Base-by-base conservation (phyloP, 2,797 vertebrate species). In the Rhynchotus rufescens region DNA sequence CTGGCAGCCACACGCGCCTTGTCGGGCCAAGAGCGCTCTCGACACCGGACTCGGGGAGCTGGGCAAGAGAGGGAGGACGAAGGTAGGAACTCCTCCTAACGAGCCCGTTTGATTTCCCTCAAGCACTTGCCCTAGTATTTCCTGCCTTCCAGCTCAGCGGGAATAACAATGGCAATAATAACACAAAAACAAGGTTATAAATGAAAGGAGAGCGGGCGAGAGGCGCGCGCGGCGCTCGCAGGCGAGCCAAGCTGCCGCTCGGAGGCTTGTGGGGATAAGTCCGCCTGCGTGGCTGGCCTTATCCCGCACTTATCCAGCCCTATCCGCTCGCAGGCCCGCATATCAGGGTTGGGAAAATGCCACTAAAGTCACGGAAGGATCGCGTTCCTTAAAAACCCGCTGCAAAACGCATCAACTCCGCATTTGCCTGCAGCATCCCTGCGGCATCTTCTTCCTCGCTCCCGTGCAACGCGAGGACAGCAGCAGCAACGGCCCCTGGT, bases 1-100 rank as follows among this genome's bases (percentile, higher is more conserved):
- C 92, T 89, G 90, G 92, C 88, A 83, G 91, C 89, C 84, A 91
- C 89, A 89, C 90, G 90, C 89, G 96, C 91, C 94, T 94, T 95
- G 94, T 96, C 92, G 92, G 80, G 94, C 94, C 95, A 96, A 92
- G 93, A 90, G 92, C 91, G 81, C 94, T 94, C 91, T 73, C 75
- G 94, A 83, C 87, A 88, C 16, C 67, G 82, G 75, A 60, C 80
- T 7, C 54, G 83, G 83, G 92, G 49, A 60, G 52, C 83, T 59
- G 78, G 73, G 89, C 72, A 93, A 0, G 72, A 34, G 62, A 83
- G 59, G 20, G 44, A 76, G 76, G 80, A 77, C 49, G 85, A 19
- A 14, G 16, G 77, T 62, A 86, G 71, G 73, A 69, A 68, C 62
- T 83, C 87, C 86, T 77, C 65, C 26, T 80, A 92, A 90, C 71